phyloP scores from a whole-genome alignment of 2,113 vertebrate genomes.

The Enhydra lutris region DNA sequence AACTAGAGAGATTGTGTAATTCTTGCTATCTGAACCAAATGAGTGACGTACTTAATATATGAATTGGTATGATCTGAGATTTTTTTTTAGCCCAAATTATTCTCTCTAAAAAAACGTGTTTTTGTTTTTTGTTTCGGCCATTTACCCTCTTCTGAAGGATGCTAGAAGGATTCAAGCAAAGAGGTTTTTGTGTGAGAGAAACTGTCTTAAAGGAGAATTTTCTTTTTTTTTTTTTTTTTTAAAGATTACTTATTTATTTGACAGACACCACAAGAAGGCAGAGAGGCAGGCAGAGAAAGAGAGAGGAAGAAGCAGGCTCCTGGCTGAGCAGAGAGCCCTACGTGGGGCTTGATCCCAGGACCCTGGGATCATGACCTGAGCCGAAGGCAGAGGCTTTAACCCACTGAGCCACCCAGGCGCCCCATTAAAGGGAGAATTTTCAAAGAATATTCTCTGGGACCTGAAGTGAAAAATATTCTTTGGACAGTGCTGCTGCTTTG shows the following conservation, averaged over 20 bases:
- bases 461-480: background rate
- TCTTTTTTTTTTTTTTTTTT: too few relatives aligned
- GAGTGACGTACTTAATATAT: background rate
- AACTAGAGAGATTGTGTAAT: background rate
- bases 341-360: too few relatives aligned
- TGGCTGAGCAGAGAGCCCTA: too few relatives aligned
- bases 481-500: background rate
- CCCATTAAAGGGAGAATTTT: background rate
- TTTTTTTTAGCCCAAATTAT: background rate
- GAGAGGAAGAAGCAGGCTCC: too few relatives aligned
- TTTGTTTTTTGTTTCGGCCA: background rate
- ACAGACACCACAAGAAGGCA: too few relatives aligned
- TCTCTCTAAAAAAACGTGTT: background rate
- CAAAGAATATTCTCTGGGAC: background rate
- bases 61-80: background rate
- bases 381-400: too few relatives aligned
- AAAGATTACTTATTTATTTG: too few relatives aligned
- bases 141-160: background rate
- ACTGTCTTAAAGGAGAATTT: background rate
- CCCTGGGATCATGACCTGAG: too few relatives aligned
- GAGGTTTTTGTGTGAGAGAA: conserved; percentile 1
- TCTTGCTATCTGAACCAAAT: background rate
- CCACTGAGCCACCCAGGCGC: too few relatives aligned
- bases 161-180: background rate
- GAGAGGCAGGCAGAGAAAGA: too few relatives aligned